These are phyloP conservation scores for Hetaerina titia DNA, from an alignment of 2,888 invertebrate genomes.

Conservation along the genomic window DNA sequence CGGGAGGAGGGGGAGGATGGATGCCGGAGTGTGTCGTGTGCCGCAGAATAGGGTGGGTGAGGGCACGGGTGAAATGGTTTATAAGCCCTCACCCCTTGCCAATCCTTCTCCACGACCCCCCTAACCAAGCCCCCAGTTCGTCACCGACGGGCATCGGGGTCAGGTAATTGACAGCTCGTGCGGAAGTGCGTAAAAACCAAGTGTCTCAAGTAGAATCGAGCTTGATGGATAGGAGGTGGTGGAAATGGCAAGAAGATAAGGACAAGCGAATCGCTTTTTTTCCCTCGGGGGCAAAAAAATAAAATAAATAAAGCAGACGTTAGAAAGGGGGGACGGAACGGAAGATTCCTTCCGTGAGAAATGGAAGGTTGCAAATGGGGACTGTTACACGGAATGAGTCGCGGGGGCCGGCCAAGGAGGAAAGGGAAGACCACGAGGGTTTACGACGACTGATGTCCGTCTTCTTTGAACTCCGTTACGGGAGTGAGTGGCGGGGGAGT, in stretches of 20 bases:
- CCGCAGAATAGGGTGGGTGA: no score
- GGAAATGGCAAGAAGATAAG: not conserved
- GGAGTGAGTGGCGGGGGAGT: not conserved
- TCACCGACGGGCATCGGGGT: not conserved
- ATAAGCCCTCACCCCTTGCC: not conserved
- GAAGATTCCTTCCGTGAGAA: not conserved
- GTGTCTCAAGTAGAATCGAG: not conserved
- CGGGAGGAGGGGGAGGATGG: not conserved
- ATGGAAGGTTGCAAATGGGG: slow-evolving; percentile 44
- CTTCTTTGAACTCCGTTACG: not conserved
- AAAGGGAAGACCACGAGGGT: slow-evolving; percentile 30
- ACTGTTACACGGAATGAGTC: slow-evolving; percentile 17
- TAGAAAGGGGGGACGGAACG: not conserved
- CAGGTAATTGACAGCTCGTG: slow-evolving; percentile 51
- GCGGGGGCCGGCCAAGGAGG: not conserved
- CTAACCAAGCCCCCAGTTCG: no score
- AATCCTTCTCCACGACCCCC: no score
- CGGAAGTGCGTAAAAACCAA: slow-evolving; percentile 23
- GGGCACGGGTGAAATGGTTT: not conserved
- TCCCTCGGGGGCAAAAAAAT: not conserved
- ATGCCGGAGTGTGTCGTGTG: not conserved
- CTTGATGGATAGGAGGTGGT: not conserved
- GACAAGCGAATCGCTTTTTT: not conserved
- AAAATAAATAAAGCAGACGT: not conserved
- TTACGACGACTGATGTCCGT: slow-evolving; percentile 58